Evolutionary conservation across 1,140 invertebrate genomes (phyloP), one percentile per base, ranked within the genome.

Genomic region (Neodiprion pinetum): DNA sequence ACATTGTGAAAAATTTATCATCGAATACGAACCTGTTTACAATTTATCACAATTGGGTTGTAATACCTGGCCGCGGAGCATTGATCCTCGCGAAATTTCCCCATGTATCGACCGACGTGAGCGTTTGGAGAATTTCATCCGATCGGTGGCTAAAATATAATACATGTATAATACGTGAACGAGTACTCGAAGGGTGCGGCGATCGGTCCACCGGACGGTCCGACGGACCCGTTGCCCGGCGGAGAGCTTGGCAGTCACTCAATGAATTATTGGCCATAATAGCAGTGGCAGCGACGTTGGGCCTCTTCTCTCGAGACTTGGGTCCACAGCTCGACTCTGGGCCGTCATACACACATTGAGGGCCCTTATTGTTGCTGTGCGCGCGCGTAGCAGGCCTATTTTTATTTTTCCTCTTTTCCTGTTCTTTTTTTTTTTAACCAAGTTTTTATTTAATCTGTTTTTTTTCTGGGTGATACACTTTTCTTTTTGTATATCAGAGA

Each of bases 251-350:
- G 81, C 82, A 85, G 82, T 84, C 82, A 84, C 84, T 85, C 85
- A 85, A 86, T 87, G 84, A 86, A 84, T 87, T 87, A 86, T 85
- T 85, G 86, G 83, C 85, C 85, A 86, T 86, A 86, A 86, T 86
- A 86, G 85, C 86, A 84, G 86, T 86, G 84, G 85, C 83, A 84
- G 84, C 80, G 77, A 83, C 78, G 79, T 80, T 79, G 78, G 80
- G 77, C 77, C 76, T 78, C 78, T 76, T 67, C 77, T n/a, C 53
- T 75, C 72, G 73, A 80, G 73, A 78, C 78, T 77, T 72, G 72
- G 68, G 78, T 77, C 80, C 79, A 80, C 83, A 81, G 80, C 80
- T 84, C 82, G 81, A 79, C 78, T 61, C 71, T 72, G 69, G 70
- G 48, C 66, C 67, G n/a, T 21, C n/a, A 67, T 23, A 48, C 71